Conservation (phyloP, 2,797 vertebrate genomes). For the Chelonia mydas region DNA sequence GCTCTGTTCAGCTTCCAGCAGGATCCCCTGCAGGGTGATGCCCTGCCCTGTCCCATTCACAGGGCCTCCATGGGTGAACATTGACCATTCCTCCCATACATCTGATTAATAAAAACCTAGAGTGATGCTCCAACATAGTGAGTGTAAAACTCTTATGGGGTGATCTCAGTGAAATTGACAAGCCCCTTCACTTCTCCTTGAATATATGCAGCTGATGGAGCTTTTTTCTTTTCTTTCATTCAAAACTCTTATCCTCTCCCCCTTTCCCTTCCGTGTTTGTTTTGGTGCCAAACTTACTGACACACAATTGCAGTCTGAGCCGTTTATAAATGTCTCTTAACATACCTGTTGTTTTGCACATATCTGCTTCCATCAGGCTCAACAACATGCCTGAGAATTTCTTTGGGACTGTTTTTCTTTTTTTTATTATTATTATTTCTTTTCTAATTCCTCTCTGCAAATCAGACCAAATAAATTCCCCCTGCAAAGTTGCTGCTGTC, state of each 20-base stretch:
- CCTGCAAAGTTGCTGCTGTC: slow-evolving; percentile 51
- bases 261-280: neutral
- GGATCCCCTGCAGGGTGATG: neutral
- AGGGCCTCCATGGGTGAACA: neutral
- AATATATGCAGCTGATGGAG: slow-evolving; percentile 57
- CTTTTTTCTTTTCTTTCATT: slow-evolving; percentile 50
- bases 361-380: slow-evolving; percentile 67
- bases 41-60: neutral
- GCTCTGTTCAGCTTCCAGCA: neutral
- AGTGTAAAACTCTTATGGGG: neutral
- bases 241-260: slow-evolving; percentile 43
- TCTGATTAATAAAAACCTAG: neutral
- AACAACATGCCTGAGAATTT: slow-evolving; percentile 25
- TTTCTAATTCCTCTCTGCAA: neutral
- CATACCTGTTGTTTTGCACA: slow-evolving; percentile 63
- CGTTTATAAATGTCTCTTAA: slow-evolving; percentile 49
- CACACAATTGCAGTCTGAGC: neutral
- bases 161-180: slow-evolving; percentile 81
- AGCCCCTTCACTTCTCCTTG: slow-evolving; percentile 61
- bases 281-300: slow-evolving; percentile 32
- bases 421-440: slow-evolving; percentile 21
- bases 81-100: neutral
- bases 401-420: slow-evolving; percentile 30
- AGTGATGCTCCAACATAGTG: neutral
- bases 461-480: neutral